Conservation (phyloP, 2,888 invertebrate genomes). For the Oligia fasciuncula region DNA sequence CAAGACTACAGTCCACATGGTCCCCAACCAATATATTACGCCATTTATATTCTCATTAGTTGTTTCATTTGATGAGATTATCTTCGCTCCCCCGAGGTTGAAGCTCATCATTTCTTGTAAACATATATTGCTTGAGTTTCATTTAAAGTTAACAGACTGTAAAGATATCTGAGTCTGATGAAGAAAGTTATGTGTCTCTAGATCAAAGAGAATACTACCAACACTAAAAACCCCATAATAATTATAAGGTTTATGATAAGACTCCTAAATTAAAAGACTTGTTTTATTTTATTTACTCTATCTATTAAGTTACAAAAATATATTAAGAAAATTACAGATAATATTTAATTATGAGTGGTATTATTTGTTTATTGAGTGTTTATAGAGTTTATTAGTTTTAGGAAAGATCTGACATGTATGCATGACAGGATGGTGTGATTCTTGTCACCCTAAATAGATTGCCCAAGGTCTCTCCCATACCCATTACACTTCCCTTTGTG, state of each 20-base stretch:
- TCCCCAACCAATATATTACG: conserved; percentile 87
- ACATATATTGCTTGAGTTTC: conserved; percentile 77
- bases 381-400: background rate
- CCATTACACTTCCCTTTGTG: background rate
- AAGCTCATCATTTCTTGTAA: conserved; percentile 83
- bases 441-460: background rate
- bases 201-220: conserved; percentile 5
- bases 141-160: conserved; percentile 78
- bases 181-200: conserved; percentile 49
- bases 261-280: background rate
- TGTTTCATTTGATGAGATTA: conserved; percentile 87
- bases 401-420: background rate
- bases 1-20: conserved; percentile 68
- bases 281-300: background rate
- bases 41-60: conserved; percentile 88
- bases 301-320: background rate
- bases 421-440: background rate
- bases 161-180: conserved; percentile 69
- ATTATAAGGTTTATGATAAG: no score
- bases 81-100: conserved; percentile 81
- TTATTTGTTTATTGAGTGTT: background rate
- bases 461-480: background rate
- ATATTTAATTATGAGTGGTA: background rate
- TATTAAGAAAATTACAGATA: background rate
- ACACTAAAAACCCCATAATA: background rate